phyloP scores from a whole-genome alignment of 1,140 invertebrate species.

The Stegodyphus dumicola region DNA sequence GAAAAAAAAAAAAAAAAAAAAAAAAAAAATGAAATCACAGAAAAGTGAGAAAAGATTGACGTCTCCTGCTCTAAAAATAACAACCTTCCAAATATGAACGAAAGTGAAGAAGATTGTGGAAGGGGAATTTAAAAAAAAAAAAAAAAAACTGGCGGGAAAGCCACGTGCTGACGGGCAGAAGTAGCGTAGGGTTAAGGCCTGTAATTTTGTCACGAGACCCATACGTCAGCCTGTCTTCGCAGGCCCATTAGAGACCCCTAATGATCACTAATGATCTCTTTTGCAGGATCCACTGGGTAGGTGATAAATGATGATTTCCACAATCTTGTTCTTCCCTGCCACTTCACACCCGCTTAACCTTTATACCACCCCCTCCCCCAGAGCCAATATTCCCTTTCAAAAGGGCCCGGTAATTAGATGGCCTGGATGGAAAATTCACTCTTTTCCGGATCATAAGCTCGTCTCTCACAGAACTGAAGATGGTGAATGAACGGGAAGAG shows the following conservation, averaged over 20 bases:
- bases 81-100: no score
- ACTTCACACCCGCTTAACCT: conserved; percentile 59
- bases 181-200: conserved; percentile 2
- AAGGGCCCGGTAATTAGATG: conserved; percentile 44
- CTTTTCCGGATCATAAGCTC: conserved; percentile 24
- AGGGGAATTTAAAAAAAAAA: not conserved
- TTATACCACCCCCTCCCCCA: not conserved
- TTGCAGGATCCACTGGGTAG: conserved; percentile 18
- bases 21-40: no score
- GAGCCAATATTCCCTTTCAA: conserved; percentile 22
- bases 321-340: conserved; percentile 42
- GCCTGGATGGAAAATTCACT: conserved; percentile 20
- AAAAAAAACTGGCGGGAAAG: not conserved
- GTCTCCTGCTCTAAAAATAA: no score
- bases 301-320: conserved; percentile 61
- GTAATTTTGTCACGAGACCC: conserved; percentile 57
- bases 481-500: no score
- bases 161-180: not conserved
- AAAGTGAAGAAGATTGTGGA: no score
- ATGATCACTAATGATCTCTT: conserved; percentile 56
- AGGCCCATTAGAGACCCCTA: conserved; percentile 56
- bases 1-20: no score
- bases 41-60: no score
- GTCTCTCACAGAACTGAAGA: not conserved
- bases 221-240: conserved; percentile 55